Evolutionary conservation across 2,888 invertebrate species (phyloP).

Genomic region (Tachina grossa): DNA sequence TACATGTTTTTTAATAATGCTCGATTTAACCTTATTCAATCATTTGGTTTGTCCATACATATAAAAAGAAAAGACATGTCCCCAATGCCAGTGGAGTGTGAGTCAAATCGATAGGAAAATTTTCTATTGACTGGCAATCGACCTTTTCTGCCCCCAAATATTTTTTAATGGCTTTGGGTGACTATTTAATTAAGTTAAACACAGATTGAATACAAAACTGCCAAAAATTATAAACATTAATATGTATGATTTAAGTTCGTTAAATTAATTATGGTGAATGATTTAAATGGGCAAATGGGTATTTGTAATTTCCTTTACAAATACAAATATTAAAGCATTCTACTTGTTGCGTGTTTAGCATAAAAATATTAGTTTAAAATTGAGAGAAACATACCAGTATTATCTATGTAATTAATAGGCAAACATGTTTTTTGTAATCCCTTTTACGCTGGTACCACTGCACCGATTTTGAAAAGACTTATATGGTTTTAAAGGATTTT

Average conservation of each 20-base stretch:
- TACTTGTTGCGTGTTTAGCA: background rate
- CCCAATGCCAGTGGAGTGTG: background rate
- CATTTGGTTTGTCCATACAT: constrained; percentile 43
- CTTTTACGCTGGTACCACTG: no score
- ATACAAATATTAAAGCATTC: background rate
- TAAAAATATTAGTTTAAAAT: no score
- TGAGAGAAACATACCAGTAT: no score
- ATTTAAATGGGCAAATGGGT: background rate
- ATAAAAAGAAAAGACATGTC: constrained; percentile 30
- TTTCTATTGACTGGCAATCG: background rate
- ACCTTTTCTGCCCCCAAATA: background rate
- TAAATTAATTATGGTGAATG: constrained; percentile 28
- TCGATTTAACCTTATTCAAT: constrained; percentile 59
- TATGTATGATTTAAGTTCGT: constrained; percentile 30
- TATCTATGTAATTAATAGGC: no score
- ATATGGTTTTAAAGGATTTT: no score
- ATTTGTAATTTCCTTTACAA: background rate
- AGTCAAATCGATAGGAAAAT: background rate
- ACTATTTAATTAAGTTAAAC: constrained; percentile 56
- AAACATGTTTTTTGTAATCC: no score
- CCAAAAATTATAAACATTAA: background rate
- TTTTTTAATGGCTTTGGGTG: background rate
- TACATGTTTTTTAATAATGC: constrained; percentile 30
- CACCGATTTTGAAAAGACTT: no score
- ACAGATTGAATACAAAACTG: constrained; percentile 56